Percentiles rank a stretch among this genome's conserved stretches.
phyloP scores from a whole-genome alignment of 2,888 invertebrate species.

The Agyllia agylla region DNA sequence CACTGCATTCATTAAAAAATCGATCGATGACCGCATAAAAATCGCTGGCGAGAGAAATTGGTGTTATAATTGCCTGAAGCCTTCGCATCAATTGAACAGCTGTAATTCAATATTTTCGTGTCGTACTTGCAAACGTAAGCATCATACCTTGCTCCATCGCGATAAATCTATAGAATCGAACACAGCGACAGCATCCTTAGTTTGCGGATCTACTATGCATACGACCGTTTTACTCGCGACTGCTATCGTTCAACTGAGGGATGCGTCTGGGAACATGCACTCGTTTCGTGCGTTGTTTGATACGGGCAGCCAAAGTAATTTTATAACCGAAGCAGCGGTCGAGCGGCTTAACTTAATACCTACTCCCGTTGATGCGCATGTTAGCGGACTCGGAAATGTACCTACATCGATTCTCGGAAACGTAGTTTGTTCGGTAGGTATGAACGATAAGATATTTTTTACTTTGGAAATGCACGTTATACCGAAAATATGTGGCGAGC shows the following conservation, averaged over 20 bases:
- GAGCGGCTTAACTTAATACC: neutral
- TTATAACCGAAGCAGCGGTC: constrained; percentile 28
- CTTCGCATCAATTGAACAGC: constrained; percentile 17
- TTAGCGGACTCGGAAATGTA: neutral
- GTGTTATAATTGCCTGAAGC: constrained; percentile 27
- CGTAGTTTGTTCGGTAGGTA: neutral
- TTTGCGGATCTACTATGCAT: neutral
- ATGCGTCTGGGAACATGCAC: constrained; percentile 26
- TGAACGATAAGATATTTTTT: neutral
- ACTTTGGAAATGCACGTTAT: neutral
- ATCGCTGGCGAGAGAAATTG: constrained; percentile 12
- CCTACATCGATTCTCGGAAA: neutral
- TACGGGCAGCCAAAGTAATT: constrained; percentile 37
- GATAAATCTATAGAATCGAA: constrained; percentile 7
- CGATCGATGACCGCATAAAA: constrained; percentile 24
- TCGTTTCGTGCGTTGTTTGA: constrained; percentile 35
- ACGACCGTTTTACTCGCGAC: constrained; percentile 29
- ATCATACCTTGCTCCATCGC: constrained; percentile 31
- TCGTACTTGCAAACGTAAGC: constrained; percentile 22
- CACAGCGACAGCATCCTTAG: neutral
- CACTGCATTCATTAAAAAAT: constrained; percentile 16
- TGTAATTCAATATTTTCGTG: constrained; percentile 21
- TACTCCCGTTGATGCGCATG: neutral
- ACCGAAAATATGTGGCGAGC: neutral
- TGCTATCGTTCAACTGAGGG: constrained; percentile 12